Conservation (phyloP, 2,888 invertebrate species). For the Agrochola circellaris region DNA sequence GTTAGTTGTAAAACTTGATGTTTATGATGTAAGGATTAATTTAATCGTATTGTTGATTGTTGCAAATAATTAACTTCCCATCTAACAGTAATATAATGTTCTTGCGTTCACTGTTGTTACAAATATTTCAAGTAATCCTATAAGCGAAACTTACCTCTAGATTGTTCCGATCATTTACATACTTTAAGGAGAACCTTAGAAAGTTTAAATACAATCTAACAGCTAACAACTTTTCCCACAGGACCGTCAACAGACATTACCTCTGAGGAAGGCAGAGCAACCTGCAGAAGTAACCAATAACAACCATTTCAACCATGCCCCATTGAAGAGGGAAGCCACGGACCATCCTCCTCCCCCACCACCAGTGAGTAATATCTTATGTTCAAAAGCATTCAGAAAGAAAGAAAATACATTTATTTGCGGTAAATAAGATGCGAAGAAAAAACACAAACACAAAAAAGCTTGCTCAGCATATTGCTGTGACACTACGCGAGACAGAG, state of each 20-base stretch:
- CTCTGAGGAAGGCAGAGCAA: conserved; percentile 76
- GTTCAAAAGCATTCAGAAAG: not conserved
- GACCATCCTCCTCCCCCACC: conserved; percentile 91
- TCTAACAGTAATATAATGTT: not conserved
- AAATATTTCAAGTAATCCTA: not conserved
- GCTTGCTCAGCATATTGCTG: not conserved
- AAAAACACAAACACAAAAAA: not conserved
- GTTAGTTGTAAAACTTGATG: not conserved
- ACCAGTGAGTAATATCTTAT: conserved; percentile 83
- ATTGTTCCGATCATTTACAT: not conserved
- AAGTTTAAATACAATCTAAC: not conserved
- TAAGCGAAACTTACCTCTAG: not conserved
- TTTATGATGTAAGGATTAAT: not conserved
- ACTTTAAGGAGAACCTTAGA: not conserved
- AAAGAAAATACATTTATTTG: not conserved
- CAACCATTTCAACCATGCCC: conserved; percentile 70
- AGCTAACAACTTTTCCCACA: conserved; percentile 66
- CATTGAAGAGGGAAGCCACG: conserved; percentile 73
- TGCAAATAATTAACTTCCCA: not conserved
- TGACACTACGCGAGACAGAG: not conserved
- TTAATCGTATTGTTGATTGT: not conserved
- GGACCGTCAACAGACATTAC: conserved; percentile 85
- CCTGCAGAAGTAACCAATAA: conserved; percentile 67
- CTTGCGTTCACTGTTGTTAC: not conserved
- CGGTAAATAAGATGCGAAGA: not conserved